These are phyloP conservation scores for Nephila pilipes DNA, from an alignment of 1,140 invertebrate genomes.

Conservation along the genomic window DNA sequence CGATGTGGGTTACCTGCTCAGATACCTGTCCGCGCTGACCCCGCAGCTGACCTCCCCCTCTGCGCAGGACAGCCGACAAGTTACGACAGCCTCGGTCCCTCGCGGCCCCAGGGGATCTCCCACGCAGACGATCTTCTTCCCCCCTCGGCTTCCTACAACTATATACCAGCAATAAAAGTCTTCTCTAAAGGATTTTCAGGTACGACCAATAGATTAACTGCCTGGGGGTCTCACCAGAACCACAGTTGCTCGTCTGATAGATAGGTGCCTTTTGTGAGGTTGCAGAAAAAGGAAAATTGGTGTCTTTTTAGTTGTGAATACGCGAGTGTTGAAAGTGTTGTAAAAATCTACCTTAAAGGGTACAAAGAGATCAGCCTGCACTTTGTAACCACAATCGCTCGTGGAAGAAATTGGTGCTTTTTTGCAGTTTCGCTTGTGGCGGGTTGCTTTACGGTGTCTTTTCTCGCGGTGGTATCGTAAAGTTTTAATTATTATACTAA, in stretches of 20 bases:
- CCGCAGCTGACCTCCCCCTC: slow-evolving; percentile 26
- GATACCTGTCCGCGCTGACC: slow-evolving; percentile 38
- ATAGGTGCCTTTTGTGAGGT: background rate
- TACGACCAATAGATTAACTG: background rate
- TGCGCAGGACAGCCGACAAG: slow-evolving; percentile 62
- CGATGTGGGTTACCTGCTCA: background rate
- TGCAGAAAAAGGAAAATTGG: background rate
- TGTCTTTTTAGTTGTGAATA: too few species aligned
- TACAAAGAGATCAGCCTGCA: too few species aligned
- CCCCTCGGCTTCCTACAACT: slow-evolving; percentile 42
- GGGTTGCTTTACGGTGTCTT: too few species aligned
- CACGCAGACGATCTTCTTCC: slow-evolving; percentile 20
- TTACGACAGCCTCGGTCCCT: slow-evolving; percentile 31
- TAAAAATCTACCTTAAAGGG: too few species aligned
- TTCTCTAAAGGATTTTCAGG: background rate
- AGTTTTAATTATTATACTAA: too few species aligned
- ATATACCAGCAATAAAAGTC: slow-evolving; percentile 46
- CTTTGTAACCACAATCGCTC: too few species aligned
- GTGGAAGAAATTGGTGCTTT: too few species aligned
- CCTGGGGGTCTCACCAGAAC: background rate
- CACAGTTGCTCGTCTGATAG: background rate
- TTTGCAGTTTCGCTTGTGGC: too few species aligned
- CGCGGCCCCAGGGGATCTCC: slow-evolving; percentile 42
- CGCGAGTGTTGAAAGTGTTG: too few species aligned
- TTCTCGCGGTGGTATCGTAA: too few species aligned